These are phyloP conservation scores for Spheniscus mendiculus DNA, from an alignment of 2,113 vertebrate genomes.

Conservation along the genomic window DNA sequence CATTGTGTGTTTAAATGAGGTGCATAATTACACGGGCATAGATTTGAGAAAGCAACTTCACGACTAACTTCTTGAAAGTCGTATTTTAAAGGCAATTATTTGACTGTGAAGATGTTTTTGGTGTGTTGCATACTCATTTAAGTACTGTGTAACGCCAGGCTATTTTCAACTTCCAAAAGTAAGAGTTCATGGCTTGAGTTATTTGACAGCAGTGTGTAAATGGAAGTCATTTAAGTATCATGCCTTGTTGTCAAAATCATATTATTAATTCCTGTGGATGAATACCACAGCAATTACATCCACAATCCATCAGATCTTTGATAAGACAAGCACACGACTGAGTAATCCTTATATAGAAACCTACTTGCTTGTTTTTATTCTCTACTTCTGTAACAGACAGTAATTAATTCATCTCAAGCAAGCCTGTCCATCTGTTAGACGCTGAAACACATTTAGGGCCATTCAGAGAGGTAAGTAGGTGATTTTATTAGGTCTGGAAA, in stretches of 20 bases:
- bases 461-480: conserved; percentile 45
- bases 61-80: not conserved
- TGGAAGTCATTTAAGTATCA: conserved; percentile 21
- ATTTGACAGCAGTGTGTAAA: conserved; percentile 8
- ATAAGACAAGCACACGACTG: conserved; percentile 45
- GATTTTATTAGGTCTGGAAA: conserved; percentile 42
- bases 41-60: not conserved
- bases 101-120: not conserved
- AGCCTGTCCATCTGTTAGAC: conserved; percentile 49
- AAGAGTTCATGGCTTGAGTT: not conserved
- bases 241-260: not conserved
- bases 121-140: not conserved
- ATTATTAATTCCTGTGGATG: conserved; percentile 39
- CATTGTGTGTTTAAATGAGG: not conserved
- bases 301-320: conserved; percentile 15
- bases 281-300: conserved; percentile 26
- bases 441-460: conserved; percentile 17
- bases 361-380: conserved; percentile 40
- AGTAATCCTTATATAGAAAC: conserved; percentile 34
- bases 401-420: conserved; percentile 57
- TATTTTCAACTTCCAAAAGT: conserved; percentile 14
- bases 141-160: not conserved
- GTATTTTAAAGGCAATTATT: not conserved
- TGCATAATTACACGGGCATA: not conserved
- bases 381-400: conserved; percentile 29